A percentile compares a stretch with the other conserved stretches of the same genome.
Conservation (phyloP, 1,140 invertebrate genomes). For the Aphelenchoides besseyi region DNA sequence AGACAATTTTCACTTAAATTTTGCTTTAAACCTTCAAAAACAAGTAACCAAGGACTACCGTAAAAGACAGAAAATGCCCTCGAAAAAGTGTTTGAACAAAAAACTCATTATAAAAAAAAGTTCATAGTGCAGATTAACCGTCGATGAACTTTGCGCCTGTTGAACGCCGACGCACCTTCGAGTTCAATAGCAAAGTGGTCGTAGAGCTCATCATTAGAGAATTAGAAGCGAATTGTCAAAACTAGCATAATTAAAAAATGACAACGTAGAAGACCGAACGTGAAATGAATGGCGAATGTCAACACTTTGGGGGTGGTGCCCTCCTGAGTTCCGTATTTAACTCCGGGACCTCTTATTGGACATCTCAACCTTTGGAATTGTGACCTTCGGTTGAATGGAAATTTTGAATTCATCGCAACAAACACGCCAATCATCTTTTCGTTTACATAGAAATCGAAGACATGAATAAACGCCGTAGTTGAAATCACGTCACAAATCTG, state of each 20-base stretch:
- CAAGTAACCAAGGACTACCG: too few species aligned
- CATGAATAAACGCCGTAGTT: neutral
- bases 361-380: neutral
- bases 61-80: too few species aligned
- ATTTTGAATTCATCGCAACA: neutral
- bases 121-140: too few species aligned
- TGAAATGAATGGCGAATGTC: neutral
- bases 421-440: neutral
- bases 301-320: neutral
- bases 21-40: too few species aligned
- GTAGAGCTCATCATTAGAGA: too few species aligned
- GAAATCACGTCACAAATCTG: slow-evolving; percentile 2
- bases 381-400: neutral
- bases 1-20: too few species aligned
- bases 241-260: slow-evolving; percentile 2
- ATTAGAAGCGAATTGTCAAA: neutral
- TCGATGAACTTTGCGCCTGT: too few species aligned
- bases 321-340: neutral
- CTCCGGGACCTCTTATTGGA: neutral
- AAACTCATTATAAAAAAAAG: too few species aligned
- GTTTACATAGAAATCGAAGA: neutral
- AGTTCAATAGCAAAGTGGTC: too few species aligned
- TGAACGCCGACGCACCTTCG: too few species aligned
- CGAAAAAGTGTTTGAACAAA: too few species aligned
- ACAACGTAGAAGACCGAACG: neutral